Conservation (phyloP, 2,797 vertebrate species). For the Potorous gilbertii region DNA sequence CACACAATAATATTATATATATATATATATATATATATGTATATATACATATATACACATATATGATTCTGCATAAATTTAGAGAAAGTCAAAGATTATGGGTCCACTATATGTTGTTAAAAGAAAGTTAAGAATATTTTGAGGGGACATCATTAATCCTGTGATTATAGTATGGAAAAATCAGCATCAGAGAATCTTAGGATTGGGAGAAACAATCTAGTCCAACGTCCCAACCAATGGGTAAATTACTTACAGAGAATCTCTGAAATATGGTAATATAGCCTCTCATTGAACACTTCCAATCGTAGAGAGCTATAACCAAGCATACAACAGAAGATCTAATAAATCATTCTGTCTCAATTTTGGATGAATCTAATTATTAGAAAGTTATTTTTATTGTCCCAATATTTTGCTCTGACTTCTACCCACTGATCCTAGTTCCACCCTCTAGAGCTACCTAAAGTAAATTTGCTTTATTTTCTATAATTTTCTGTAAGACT, state of each 20-base stretch:
- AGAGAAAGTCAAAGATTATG: neutral
- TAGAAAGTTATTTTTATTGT: conserved; percentile 1
- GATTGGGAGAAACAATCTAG: conserved; percentile 25
- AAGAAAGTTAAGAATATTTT: neutral
- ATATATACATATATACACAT: neutral
- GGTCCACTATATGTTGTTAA: neutral
- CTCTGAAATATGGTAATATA: neutral
- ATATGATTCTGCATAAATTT: neutral
- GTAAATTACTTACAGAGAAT: neutral
- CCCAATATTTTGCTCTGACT: neutral
- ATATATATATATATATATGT: neutral
- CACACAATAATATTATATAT: neutral
- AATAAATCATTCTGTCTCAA: neutral
- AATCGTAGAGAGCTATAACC: neutral
- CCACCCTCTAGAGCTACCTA: neutral
- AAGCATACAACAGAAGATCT: neutral
- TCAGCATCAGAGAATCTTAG: conserved; percentile 6
- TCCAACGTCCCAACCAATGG: neutral
- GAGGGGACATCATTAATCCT: neutral
- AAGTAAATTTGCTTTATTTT: neutral
- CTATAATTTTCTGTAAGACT: neutral
- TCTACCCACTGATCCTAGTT: neutral
- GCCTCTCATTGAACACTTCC: conserved; percentile 5
- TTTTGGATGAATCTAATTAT: neutral
- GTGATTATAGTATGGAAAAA: neutral